Base-by-base conservation (phyloP, 2,113 vertebrate species). In the Salvelinus alpinus region DNA sequence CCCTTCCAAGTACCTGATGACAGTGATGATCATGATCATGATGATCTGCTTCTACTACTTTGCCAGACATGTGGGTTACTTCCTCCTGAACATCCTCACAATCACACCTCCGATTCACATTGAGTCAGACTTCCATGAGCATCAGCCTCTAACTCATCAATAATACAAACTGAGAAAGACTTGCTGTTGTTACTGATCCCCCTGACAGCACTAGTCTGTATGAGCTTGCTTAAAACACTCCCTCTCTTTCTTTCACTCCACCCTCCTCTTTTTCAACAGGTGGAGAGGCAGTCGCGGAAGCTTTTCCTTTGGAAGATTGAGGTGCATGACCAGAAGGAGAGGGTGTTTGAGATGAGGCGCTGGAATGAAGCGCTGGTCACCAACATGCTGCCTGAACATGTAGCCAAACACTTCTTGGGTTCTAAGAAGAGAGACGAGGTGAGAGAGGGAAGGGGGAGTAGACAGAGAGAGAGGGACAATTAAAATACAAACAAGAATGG, bases 1-100 rank as follows among this genome's bases (percentile, higher is more conserved):
- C 12, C 96, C 97, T 4, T 97, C 97, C 59, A 97, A 96, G 85
- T 96, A 96, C 77, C 94, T 94, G 5, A 94, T 97, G 95, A 97
- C 96, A 0, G 89, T 79, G 9, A 98, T 98, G 97, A 92, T 99
- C 88, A 88, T 96, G 80, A 54, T 96, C 24, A 97, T 99, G 94
- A 97, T 97, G 97, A 90, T 96, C 88, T 97, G 97, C 88, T 97
- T 99, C 84, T 99, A 99, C 91, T 98, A 95, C 86, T 99, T 99
- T 91, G 95, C 96, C 64, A 93, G 97, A 78, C 97, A 99, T 0
- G 97, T 99, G 89, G 93, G 97, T 24, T 44, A 44, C 38, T 2
- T 20, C 57, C 44, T n/a, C 7, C 72, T 48, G 20, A 20, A 57
- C n/a, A 22, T 16, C n/a, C n/a, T 64, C 64, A n/a, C 51, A 18